Evolutionary conservation across 2,797 vertebrate genomes (phyloP).

Genomic region (Gymnodraco acuticeps): DNA sequence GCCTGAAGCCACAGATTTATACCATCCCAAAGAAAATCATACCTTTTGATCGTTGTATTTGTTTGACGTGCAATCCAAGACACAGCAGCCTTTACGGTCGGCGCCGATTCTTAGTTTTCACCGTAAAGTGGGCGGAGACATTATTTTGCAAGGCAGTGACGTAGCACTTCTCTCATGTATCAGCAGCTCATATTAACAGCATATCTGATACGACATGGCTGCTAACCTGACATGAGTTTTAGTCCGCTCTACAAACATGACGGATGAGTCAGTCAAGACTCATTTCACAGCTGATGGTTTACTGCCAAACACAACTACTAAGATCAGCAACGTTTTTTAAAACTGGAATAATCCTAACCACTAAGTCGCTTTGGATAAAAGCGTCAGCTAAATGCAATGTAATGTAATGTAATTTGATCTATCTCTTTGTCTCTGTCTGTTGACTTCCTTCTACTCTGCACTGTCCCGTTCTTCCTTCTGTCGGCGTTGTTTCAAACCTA

Average conservation of each 20-base stretch:
- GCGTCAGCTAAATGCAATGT: too few relatives aligned
- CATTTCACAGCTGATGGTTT: slow-evolving; percentile 45
- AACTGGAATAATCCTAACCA: slow-evolving; percentile 35
- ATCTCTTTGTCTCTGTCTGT: slow-evolving; percentile 32
- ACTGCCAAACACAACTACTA: slow-evolving; percentile 27
- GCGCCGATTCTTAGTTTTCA: too few relatives aligned
- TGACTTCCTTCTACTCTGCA: slow-evolving; percentile 4
- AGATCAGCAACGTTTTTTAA: neutral
- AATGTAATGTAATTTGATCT: too few relatives aligned
- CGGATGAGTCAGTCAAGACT: slow-evolving; percentile 41
- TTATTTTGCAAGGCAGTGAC: neutral
- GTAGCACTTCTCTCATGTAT: neutral
- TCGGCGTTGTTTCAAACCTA: slow-evolving; percentile 58
- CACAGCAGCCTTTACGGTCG: too few relatives aligned
- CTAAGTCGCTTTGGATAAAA: too few relatives aligned
- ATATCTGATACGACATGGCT: slow-evolving; percentile 27
- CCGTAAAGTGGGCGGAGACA: too few relatives aligned
- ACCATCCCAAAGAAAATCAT: too few relatives aligned
- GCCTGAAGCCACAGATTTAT: too few relatives aligned
- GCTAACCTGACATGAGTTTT: slow-evolving; percentile 15
- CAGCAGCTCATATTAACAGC: slow-evolving; percentile 14
- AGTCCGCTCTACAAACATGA: slow-evolving; percentile 37
- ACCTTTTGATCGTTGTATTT: too few relatives aligned
- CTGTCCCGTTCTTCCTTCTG: slow-evolving; percentile 5
- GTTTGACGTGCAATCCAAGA: too few relatives aligned